Conservation (phyloP, 2,113 vertebrate genomes). For the Pseudorasbora parva region DNA sequence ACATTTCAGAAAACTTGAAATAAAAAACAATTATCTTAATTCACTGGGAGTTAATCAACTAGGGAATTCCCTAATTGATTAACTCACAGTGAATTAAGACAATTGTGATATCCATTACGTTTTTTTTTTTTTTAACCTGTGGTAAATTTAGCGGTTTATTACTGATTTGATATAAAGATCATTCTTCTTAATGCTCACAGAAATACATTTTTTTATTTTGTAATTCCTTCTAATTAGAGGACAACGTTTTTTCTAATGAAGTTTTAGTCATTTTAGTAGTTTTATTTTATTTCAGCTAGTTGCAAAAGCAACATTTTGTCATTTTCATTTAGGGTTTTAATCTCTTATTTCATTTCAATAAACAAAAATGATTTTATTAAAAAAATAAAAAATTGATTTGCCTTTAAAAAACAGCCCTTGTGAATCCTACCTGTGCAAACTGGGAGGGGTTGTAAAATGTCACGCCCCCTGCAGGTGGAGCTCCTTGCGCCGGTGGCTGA, state of each 20-base stretch:
- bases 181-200: too few relatives aligned
- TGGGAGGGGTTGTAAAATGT: conserved; percentile 90
- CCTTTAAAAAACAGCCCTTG: not conserved
- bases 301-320: not conserved
- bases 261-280: not conserved
- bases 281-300: not conserved
- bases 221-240: too few relatives aligned
- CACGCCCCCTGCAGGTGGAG: conserved; percentile 74
- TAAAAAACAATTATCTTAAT: not conserved
- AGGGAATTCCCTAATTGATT: too few relatives aligned
- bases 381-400: not conserved
- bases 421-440: conserved; percentile 84
- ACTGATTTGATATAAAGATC: too few relatives aligned
- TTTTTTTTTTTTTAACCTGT: not conserved
- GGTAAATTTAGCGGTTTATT: not conserved
- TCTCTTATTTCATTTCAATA: not conserved
- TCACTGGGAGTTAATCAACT: not conserved
- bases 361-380: not conserved
- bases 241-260: too few relatives aligned
- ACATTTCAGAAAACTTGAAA: not conserved
- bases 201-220: too few relatives aligned
- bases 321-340: not conserved
- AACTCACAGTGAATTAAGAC: too few relatives aligned
- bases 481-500: conserved; percentile 57
- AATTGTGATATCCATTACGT: not conserved